Percentiles rank a stretch among this genome's conserved stretches.
Conservation (phyloP, 2,888 invertebrate species). For the Drosophila acutilabella region DNA sequence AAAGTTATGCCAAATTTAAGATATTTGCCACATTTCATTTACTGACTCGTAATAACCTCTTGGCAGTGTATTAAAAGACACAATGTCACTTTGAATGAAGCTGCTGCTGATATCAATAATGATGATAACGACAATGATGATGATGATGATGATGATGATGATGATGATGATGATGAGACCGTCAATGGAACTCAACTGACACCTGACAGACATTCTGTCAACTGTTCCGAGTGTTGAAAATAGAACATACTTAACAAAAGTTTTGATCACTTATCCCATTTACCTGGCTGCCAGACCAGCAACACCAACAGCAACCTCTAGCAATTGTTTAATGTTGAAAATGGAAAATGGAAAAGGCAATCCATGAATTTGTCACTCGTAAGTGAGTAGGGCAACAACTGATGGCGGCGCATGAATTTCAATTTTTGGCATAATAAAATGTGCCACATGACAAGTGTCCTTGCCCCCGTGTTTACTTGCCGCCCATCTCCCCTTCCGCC, state of each 20-base stretch:
- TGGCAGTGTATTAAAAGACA: conserved; percentile 8
- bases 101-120: conserved; percentile 5
- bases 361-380: conserved; percentile 54
- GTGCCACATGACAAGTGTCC: conserved; percentile 45
- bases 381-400: conserved; percentile 54
- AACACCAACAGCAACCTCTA: conserved; percentile 3
- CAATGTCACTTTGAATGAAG: neutral
- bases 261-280: conserved; percentile 38
- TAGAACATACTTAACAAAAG: conserved; percentile 40
- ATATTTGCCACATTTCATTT: neutral
- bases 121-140: neutral
- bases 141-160: conserved; percentile 41
- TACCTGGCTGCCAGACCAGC: conserved; percentile 19
- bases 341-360: conserved; percentile 22
- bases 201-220: conserved; percentile 59
- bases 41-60: neutral
- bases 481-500: too few species aligned
- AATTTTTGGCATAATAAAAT: conserved; percentile 63
- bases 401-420: conserved; percentile 61
- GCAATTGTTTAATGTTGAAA: neutral
- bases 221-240: conserved; percentile 47
- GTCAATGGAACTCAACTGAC: conserved; percentile 47
- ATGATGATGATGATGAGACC: conserved; percentile 42
- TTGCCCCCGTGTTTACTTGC: conserved; percentile 2
- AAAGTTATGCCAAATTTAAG: neutral